Base-by-base conservation (phyloP, 1,140 invertebrate species). In the Gryllus bimaculatus region DNA sequence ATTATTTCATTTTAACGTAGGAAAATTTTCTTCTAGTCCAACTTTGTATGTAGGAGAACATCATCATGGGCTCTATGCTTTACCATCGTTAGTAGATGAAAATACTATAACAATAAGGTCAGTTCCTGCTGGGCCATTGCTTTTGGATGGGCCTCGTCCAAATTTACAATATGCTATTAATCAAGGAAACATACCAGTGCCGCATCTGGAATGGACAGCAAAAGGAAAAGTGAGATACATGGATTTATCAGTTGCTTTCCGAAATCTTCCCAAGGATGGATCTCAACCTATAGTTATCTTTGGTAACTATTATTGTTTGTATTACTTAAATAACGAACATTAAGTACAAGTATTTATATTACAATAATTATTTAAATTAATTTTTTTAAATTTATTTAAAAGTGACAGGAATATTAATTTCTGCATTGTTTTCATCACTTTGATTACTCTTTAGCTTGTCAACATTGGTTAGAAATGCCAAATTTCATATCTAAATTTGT, bases 41-140 rank as follows among this genome's bases (percentile, higher is more conserved):
- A 98, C 96, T 0, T 87, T 99, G 20, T 99, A 98, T 86, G 91
- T 99, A 81, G 97, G 97, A 8, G 93, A 98, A 85, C 93, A 96
- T 86, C 88, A 89, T 79, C 90, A 95, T 84, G 95, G 95, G 4
- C 86, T 97, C 5, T 99, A 98, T 86, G 97, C 96, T 0, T 85
- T 98, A 73, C 95, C 95, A 7, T 96, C 96, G 0, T 86, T 97
- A 39, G 96, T 97, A 0, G 96, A 98, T 87, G 92, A 94, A 82
- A 92, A 92, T 79, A 92, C 90, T 12, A 90, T 92, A 13, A 92
- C 92, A 10, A 93, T 94, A 85, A 91, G 90, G 6, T 73, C 48
- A 49, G 89, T 88, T 8, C 89, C 90, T 79, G 83, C 87, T 18
- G 90, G 88, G 26, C 89, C 90, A 0, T 85, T 93, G 18, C 81